These are phyloP conservation scores for Scaptomyza polygonia DNA, from an alignment of 2,888 invertebrate species.

Conservation along the genomic window DNA sequence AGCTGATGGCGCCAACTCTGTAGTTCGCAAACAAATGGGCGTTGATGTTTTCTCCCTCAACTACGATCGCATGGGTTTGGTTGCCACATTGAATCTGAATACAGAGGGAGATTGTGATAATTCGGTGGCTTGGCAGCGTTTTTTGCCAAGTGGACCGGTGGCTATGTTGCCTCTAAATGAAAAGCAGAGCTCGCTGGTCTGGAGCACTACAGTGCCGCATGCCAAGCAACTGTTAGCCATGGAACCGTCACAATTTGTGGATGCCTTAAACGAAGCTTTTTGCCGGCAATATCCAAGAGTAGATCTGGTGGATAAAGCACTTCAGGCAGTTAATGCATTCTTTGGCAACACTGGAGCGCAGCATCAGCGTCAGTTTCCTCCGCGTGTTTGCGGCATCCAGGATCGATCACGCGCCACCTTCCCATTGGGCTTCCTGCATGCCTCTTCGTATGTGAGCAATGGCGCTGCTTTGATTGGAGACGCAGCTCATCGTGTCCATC, in stretches of 20 bases:
- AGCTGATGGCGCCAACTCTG: conserved; percentile 96
- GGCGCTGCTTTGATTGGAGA: conserved; percentile 95
- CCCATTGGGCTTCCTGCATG: conserved; percentile 96
- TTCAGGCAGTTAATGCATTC: conserved; percentile 85
- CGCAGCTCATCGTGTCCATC: conserved; percentile 96
- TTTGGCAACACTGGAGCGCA: conserved; percentile 76
- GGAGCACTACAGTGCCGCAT: conserved; percentile 92
- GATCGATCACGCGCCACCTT: conserved; percentile 90
- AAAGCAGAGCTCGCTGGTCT: conserved; percentile 94
- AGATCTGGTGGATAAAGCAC: conserved; percentile 80
- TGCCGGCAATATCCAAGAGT: conserved; percentile 81
- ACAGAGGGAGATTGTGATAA: conserved; percentile 89
- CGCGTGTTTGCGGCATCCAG: conserved; percentile 75
- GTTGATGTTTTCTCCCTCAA: conserved; percentile 92
- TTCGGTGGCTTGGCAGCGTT: conserved; percentile 97
- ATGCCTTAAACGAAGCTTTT: conserved; percentile 93
- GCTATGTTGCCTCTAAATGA: conserved; percentile 94
- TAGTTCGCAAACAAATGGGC: conserved; percentile 92
- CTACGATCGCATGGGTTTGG: conserved; percentile 96
- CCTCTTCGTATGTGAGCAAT: conserved; percentile 92
- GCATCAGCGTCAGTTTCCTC: conserved; percentile 83
- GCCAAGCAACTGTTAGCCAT: conserved; percentile 90
- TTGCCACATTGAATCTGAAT: conserved; percentile 93
- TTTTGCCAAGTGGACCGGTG: conserved; percentile 95
- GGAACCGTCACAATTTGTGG: conserved; percentile 92